Conservation (phyloP, 2,113 vertebrate genomes). For the Psephotus haematonotus region DNA sequence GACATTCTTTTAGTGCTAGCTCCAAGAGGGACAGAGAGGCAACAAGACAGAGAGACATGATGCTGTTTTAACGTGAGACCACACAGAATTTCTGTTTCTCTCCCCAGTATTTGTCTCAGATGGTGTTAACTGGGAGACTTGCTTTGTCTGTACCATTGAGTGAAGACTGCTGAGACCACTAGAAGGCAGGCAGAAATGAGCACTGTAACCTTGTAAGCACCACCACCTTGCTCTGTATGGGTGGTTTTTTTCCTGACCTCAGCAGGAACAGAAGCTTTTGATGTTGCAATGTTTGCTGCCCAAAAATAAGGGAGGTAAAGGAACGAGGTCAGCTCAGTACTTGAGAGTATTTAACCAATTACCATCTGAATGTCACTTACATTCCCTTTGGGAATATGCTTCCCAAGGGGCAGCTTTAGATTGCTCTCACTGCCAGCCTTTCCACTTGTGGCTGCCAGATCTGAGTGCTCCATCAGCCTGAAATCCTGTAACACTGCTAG, state of each 20-base stretch:
- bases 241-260: neutral
- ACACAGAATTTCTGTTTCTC: neutral
- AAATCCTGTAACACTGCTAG: neutral
- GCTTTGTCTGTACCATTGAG: accelerated
- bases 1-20: neutral
- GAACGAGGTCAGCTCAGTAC: neutral
- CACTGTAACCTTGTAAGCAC: neutral
- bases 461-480: neutral
- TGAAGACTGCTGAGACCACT: neutral
- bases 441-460: neutral
- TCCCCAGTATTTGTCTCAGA: neutral
- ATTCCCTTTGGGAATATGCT: neutral
- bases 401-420: neutral
- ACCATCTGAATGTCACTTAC: neutral
- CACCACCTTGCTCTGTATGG: neutral
- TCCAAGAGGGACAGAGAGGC: neutral
- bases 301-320: slow-evolving; percentile 18
- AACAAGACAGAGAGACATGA: neutral
- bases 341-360: neutral
- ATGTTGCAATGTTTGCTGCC: slow-evolving; percentile 25
- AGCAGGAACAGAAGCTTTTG: slow-evolving; percentile 12
- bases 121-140: neutral
- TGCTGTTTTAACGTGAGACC: neutral
- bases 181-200: neutral
- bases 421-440: accelerated